Evolutionary conservation across 2,113 vertebrate species (phyloP).

Genomic region (Ceratotherium simum): DNA sequence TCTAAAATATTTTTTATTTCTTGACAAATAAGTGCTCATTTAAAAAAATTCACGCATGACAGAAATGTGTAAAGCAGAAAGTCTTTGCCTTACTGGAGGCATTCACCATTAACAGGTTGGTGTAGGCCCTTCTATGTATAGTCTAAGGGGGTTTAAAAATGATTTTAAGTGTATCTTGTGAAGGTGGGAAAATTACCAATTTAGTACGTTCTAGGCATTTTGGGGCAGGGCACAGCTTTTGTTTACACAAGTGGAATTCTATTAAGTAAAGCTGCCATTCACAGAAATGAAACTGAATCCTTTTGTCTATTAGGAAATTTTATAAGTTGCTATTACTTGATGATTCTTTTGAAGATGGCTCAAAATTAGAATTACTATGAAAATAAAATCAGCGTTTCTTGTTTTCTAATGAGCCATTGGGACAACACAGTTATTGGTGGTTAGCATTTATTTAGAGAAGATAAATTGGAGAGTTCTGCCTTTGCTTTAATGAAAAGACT

Average conservation of each 20-base stretch:
- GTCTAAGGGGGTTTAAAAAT: neutral
- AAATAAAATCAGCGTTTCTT: conserved; percentile 45
- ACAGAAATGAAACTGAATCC: neutral
- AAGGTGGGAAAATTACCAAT: neutral
- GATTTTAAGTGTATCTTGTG: neutral
- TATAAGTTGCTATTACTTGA: neutral
- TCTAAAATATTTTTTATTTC: neutral
- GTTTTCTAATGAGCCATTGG: neutral
- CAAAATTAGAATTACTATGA: conserved; percentile 2
- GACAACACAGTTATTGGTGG: neutral
- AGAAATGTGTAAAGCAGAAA: conserved; percentile 3
- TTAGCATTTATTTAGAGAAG: neutral
- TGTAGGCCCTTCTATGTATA: neutral
- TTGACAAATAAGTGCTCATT: conserved; percentile 14
- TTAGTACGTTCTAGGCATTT: neutral
- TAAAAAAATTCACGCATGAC: neutral
- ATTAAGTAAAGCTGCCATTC: neutral
- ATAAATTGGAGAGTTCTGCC: neutral
- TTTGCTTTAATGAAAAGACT: conserved; percentile 28
- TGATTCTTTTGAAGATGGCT: conserved; percentile 48
- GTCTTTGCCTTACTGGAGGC: neutral
- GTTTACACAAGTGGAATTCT: neutral
- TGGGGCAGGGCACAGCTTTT: neutral
- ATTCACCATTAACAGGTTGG: neutral
- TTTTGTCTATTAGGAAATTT: conserved; percentile 1